phyloP scores from a whole-genome alignment of 2,797 vertebrate species.

The Sparus aurata region DNA sequence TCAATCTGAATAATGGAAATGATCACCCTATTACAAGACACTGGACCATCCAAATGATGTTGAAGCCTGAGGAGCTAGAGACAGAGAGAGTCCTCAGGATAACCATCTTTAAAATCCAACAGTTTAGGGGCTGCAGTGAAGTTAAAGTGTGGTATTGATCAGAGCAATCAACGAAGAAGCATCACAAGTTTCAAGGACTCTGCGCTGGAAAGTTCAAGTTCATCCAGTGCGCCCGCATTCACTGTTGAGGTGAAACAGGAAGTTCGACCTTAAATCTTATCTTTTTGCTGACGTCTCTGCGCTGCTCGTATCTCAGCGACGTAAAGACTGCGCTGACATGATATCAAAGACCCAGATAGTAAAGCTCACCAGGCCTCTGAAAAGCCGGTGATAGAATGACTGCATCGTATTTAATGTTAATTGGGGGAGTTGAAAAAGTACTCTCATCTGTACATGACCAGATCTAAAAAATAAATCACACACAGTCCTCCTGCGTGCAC shows the following conservation, averaged over 20 bases:
- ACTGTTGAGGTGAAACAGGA: conserved; percentile 9
- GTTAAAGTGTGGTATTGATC: conserved; percentile 57
- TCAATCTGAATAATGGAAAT: neutral
- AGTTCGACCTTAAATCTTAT: conserved; percentile 40
- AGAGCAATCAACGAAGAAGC: conserved; percentile 30
- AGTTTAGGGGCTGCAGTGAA: conserved; percentile 33
- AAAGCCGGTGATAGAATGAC: conserved; percentile 24
- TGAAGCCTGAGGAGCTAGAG: conserved; percentile 1
- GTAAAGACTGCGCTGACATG: conserved; percentile 35
- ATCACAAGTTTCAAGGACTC: conserved; percentile 61
- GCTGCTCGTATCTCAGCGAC: conserved; percentile 30
- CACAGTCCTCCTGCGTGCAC: neutral
- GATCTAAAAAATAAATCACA: neutral
- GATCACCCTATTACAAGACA: too few species aligned
- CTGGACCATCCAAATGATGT: neutral
- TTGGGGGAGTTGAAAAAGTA: conserved; percentile 7
- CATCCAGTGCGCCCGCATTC: conserved; percentile 10
- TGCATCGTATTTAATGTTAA: conserved; percentile 32
- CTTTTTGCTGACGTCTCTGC: conserved; percentile 11
- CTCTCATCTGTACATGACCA: neutral
- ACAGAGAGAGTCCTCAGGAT: conserved; percentile 7
- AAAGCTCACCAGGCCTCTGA: conserved; percentile 33
- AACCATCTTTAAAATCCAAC: conserved; percentile 50
- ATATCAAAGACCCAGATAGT: conserved; percentile 56
- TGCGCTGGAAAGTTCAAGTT: conserved; percentile 47